Base-by-base conservation (phyloP, 2,797 vertebrate genomes). In the Danio choprae region DNA sequence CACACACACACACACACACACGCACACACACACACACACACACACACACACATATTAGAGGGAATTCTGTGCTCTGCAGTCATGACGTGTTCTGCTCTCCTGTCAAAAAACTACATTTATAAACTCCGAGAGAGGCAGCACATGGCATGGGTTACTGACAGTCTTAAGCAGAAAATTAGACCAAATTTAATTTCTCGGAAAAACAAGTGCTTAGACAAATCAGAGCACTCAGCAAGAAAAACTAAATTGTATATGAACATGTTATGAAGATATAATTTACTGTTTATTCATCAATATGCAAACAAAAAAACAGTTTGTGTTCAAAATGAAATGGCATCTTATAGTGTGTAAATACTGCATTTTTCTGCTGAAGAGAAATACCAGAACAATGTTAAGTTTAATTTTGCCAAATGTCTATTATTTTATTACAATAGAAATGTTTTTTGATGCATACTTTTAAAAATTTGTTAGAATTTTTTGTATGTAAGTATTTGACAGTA, bases 1-100 rank as follows among this genome's bases (percentile, higher is more conserved):
- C 20, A 64, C 59, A 80, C 64, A 64, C 22, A 36, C 50, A 29
- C 56, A 43, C 13, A 18, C 7, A 65, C 60, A 44, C 60, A 53
- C 10, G n/a, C n/a, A n/a, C n/a, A n/a, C 6, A 67, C 36, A 62
- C 20, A 64, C 59, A 80, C 64, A 64, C 22, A 36, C 50, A 29
- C 56, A 43, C 13, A 18, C 7, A 65, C 60, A 44, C 60, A 53
- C 10, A 64, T n/a, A n/a, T n/a, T n/a, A 67, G 15, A 67, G 13
- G 20, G 13, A 29, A 58, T 59, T 46, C 40, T 59, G 16, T 7
- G 10, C 29, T 40, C 18, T 62, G 16, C 16, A 76, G 13, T 65
- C 18, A 20, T 48, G 41, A 50, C 10, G 40, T 65, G 16, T 55
- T 53, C 63, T 60, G 44, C 67, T 62, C 6, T 53, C 29, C 77